Evolutionary conservation across 1,140 invertebrate species (phyloP).

Genomic region (Cherax quadricarinatus): DNA sequence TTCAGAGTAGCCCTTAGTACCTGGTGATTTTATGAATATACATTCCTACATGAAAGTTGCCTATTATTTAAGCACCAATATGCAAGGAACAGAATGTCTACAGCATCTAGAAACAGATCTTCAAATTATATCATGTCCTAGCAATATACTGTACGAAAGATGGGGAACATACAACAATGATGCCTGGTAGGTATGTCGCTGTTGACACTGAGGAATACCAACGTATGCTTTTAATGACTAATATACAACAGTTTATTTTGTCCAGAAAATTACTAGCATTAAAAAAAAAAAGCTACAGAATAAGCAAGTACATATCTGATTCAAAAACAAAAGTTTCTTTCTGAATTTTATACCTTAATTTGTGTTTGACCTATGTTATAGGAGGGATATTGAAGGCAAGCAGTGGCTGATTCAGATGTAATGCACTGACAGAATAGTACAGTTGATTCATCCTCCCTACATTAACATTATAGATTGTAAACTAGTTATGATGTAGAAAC

Average conservation of each 20-base stretch:
- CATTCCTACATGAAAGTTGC: neutral
- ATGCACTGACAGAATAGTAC: neutral
- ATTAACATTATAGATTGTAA: neutral
- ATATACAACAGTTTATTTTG: neutral
- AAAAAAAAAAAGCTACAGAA: neutral
- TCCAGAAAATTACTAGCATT: neutral
- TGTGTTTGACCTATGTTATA: neutral
- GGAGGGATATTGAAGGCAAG: slow-evolving; percentile 14
- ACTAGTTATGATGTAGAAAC: neutral
- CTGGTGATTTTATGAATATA: neutral
- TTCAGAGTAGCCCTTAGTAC: neutral
- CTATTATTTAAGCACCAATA: neutral
- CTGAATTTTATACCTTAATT: neutral
- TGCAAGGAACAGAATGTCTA: neutral
- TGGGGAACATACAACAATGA: neutral
- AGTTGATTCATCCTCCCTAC: neutral
- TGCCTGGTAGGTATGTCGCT: neutral
- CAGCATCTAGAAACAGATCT: neutral
- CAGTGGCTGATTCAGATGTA: neutral
- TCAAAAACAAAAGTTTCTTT: neutral
- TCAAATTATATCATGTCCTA: neutral
- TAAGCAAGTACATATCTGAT: neutral
- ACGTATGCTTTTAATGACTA: neutral
- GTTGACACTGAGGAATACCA: neutral
- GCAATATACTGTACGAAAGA: neutral